These are phyloP conservation scores for Cherax quadricarinatus DNA, from an alignment of 1,140 invertebrate species.

Conservation along the genomic window DNA sequence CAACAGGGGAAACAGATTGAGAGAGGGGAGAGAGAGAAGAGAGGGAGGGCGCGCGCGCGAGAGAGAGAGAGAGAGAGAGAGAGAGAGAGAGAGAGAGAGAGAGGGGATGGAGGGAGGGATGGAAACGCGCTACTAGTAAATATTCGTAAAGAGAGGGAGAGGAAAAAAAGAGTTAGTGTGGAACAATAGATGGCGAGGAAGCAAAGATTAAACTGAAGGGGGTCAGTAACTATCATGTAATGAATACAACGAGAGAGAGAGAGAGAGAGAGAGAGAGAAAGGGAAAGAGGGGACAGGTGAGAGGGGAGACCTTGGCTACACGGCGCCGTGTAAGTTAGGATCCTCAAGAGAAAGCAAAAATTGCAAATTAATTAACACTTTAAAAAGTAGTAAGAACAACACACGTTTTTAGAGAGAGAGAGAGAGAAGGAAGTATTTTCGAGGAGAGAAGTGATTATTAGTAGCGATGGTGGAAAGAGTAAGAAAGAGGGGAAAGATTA, in stretches of 20 bases:
- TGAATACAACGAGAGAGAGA: neutral
- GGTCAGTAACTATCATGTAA: neutral
- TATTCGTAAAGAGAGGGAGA: neutral
- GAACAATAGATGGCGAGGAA: neutral
- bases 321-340: no score
- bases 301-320: no score
- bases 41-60: no score
- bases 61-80: no score
- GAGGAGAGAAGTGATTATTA: slow-evolving; percentile 6
- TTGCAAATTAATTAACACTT: no score
- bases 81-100: no score
- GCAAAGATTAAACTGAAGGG: neutral
- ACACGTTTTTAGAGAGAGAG: neutral
- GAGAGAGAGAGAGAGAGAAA: neutral
- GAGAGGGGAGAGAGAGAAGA: no score
- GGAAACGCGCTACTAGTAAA: no score
- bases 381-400: neutral
- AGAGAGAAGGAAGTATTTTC: neutral
- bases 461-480: neutral
- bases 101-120: no score
- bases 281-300: neutral
- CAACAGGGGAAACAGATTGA: no score
- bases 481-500: neutral
- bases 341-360: no score
- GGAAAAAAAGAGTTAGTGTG: neutral